phyloP scores from a whole-genome alignment of 35 echinoderm and acorn worm genomes.

The Diadema setosum region DNA sequence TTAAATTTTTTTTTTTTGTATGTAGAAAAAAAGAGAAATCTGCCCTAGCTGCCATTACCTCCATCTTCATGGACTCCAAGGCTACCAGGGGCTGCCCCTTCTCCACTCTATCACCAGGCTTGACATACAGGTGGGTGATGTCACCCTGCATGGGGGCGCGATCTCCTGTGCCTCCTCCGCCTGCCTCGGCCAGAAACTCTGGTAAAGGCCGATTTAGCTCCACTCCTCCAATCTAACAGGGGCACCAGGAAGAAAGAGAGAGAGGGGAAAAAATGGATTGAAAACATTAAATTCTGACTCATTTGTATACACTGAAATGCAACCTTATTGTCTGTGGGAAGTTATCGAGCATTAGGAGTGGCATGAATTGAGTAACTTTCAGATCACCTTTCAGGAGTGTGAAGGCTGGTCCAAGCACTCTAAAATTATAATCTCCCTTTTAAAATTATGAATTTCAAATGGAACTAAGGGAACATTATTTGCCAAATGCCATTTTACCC shows the following conservation, averaged over 20 bases:
- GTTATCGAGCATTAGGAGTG: no score
- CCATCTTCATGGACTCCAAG: slow-evolving; percentile 96
- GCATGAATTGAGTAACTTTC: no score
- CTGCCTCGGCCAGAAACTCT: slow-evolving; percentile 51
- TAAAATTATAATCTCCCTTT: no score
- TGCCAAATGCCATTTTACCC: no score
- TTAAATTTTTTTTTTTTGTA: no score
- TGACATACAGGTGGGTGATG: slow-evolving; percentile 79
- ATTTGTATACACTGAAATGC: no score
- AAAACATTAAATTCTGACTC: no score
- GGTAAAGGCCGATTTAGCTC: slow-evolving; percentile 69
- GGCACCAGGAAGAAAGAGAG: neutral
- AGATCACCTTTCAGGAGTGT: no score
- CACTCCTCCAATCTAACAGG: slow-evolving; percentile 63
- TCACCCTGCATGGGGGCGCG: slow-evolving; percentile 88
- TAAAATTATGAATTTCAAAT: no score
- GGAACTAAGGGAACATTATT: no score
- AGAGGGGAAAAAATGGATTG: neutral
- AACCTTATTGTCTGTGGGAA: no score
- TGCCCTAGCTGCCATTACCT: slow-evolving; percentile 25
- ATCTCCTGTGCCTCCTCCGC: slow-evolving; percentile 41
- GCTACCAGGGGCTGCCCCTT: slow-evolving; percentile 85
- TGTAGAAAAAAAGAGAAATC: neutral
- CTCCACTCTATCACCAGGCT: slow-evolving; percentile 57
- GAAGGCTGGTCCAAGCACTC: no score